Conservation (phyloP, 2,113 vertebrate species). For the Chiloscyllium plagiosum region DNA sequence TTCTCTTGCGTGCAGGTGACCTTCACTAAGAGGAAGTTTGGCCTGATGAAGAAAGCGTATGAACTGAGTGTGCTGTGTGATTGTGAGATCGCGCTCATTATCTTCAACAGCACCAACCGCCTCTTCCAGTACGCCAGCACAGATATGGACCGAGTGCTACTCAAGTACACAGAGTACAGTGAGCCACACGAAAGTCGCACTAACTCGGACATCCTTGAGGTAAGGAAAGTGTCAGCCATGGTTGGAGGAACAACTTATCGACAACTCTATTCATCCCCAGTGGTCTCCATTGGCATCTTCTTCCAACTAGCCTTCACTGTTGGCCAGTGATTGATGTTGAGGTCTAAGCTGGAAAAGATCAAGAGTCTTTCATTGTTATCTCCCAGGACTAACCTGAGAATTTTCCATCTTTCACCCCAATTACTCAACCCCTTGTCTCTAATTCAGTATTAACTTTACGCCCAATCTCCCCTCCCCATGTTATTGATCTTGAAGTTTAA, state of each 20-base stretch:
- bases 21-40: conserved; percentile 92
- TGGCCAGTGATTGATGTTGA: background rate
- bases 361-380: background rate
- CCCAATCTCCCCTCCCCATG: background rate
- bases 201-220: conserved; percentile 86
- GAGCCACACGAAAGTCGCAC: conserved; percentile 93
- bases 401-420: background rate
- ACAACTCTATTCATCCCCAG: background rate
- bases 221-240: conserved; percentile 42
- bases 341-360: background rate
- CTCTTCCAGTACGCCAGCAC: conserved; percentile 96
- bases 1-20: conserved; percentile 64
- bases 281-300: background rate
- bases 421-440: background rate
- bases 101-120: conserved; percentile 92
- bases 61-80: conserved; percentile 93
- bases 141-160: conserved; percentile 89
- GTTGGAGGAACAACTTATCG: background rate
- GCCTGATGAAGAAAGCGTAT: conserved; percentile 95
- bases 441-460: background rate
- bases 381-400: background rate
- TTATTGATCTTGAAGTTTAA: background rate
- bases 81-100: conserved; percentile 96
- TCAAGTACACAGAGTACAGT: conserved; percentile 94
- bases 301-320: background rate